Evolutionary conservation across 2,888 invertebrate species (phyloP), one percentile per base, ranked within the genome.

Genomic region (Automeris io): DNA sequence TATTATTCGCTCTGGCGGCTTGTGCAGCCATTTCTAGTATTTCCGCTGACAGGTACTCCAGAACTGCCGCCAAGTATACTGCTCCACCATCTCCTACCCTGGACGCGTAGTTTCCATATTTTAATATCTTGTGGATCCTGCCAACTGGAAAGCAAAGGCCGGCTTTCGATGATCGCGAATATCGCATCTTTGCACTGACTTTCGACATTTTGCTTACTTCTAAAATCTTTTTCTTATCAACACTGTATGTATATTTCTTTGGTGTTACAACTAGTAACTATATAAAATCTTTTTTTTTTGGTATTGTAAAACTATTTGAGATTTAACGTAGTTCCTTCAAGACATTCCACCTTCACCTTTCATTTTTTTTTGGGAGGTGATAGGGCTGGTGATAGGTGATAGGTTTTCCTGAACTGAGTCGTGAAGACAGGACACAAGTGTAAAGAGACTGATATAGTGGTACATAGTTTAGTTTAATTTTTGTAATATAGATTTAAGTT

Each of bases 11-110:
- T 24, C 77, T 65, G 0, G 91, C 91, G 0, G 90, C 91, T 42
- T 91, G 89, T 1, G 89, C 85, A 0, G 91, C 89, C 55, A 91
- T 74, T 51, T 91, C 91, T 40, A 91, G 55, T 11, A 91, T 89
- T 77, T 93, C 93, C 11, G 92, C 92, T 0, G 91, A 88, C 16
- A 91, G 60, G 49, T 91, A 91, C 51, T 91, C 91, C 56, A 91
- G 62, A 0, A 89, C 90, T 4, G 89, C 89, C 0, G 89, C 86
- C 1, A 90, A 51, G 49, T 86, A 90, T 1, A 90, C 77, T 0
- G 89, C 77, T 0, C 90, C 88, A 0, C 88, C 88, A 2, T 47
- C 73, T 0, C 89, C 89, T 0, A 90, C 78, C 18, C 90, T 67
- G 19, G 89, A 89, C 0, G 90, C 90, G 51, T 87, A 91, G 61